A percentile compares a stretch with the other conserved stretches of the same genome.
phyloP scores from a whole-genome alignment of 2,113 vertebrate genomes.

The Eulacestoma nigropectus region DNA sequence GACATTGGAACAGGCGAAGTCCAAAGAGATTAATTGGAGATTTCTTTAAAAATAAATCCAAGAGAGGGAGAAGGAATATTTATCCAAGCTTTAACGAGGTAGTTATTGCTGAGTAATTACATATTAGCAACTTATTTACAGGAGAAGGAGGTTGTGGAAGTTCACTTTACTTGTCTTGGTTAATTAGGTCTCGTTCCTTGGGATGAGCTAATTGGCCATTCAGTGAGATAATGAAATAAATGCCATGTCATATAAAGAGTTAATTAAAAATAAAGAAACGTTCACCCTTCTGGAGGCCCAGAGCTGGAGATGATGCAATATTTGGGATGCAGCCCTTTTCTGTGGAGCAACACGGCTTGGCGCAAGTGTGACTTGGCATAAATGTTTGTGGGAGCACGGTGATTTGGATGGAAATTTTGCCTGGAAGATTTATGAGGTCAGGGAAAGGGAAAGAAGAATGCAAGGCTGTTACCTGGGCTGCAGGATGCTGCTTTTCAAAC shows the following conservation, averaged over 20 bases:
- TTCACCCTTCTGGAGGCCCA: neutral
- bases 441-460: neutral
- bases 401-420: slow-evolving; percentile 26
- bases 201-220: slow-evolving; percentile 38
- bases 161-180: slow-evolving; percentile 35
- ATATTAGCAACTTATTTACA: neutral
- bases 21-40: neutral
- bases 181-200: slow-evolving; percentile 26
- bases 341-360: neutral
- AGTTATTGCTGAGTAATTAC: neutral
- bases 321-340: slow-evolving; percentile 26
- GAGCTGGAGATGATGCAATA: neutral
- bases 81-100: neutral
- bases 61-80: neutral
- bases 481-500: neutral
- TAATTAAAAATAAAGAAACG: neutral
- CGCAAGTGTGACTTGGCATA: slow-evolving; percentile 32
- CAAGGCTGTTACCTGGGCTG: neutral
- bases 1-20: neutral
- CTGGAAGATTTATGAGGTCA: slow-evolving; percentile 41
- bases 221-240: slow-evolving; percentile 46
- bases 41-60: neutral
- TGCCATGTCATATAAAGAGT: slow-evolving; percentile 29
- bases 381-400: slow-evolving; percentile 14
- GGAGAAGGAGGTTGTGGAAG: slow-evolving; percentile 5